Base-by-base conservation (phyloP, 2,888 invertebrate genomes). In the Meloe dianella region DNA sequence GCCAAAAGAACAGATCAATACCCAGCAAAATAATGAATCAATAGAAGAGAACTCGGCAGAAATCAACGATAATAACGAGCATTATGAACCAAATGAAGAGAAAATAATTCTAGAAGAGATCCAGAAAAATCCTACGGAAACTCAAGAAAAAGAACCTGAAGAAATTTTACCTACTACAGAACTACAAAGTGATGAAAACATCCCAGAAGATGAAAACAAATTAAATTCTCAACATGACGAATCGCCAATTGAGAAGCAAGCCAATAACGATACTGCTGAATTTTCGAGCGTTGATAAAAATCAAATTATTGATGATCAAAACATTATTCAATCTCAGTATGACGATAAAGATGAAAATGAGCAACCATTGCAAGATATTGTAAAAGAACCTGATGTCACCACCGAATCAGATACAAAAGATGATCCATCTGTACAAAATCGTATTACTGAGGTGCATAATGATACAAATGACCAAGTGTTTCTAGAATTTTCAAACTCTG, bases 261-360 rank as follows among this genome's bases (percentile, higher is more conserved):
- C n/a, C n/a, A n/a, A n/a, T n/a, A n/a, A n/a, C n/a, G n/a, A n/a
- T n/a, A n/a, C n/a, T n/a, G n/a, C n/a, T n/a, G n/a, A n/a, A n/a
- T n/a, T n/a, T n/a, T n/a, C n/a, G n/a, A n/a, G n/a, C n/a, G n/a
- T 17, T 41, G 41, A 41, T 10, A 6, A 41, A 14, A 4, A 12
- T 35, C 14, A 35, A 5, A 35, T 14, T 3, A 35, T 35, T 14
- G 14, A 35, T 2, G 5, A 14, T 14, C 14, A 35, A 14, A 14
- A 3, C 1, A 35, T 35, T 35, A 35, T 1, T 35, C 8, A 57
- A 14, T 8, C 17, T 57, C 35, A 38, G 3, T 7, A 7, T 32
- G n/a, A 41, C 17, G 3, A 41, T 1, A 24, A 64, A 60, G 57
- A 64, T 38, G 66, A 66, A 65, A 64, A 61, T 64, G 64, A 54